Conservation (phyloP, 2,888 invertebrate genomes). For the Watsonalla cultraria region DNA sequence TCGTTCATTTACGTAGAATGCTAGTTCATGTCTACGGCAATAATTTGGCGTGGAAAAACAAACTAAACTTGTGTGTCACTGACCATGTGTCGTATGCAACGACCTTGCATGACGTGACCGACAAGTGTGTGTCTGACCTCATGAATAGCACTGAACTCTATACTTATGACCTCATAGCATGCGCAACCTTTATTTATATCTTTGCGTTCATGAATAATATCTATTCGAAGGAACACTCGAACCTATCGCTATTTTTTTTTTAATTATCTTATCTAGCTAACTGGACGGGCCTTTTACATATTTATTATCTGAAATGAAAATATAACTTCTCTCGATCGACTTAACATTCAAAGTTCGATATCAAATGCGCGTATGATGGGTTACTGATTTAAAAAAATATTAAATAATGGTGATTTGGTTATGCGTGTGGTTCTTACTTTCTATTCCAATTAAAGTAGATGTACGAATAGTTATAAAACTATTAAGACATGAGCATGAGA, state of each 20-base stretch:
- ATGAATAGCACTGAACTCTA: conserved; percentile 15
- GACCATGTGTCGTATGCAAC: conserved; percentile 4
- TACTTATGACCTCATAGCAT: conserved; percentile 21
- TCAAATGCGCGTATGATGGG: too few relatives aligned
- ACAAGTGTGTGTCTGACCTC: conserved; percentile 17
- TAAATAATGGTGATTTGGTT: too few relatives aligned
- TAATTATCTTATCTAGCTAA: too few relatives aligned
- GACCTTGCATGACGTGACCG: conserved; percentile 12
- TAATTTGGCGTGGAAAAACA: neutral
- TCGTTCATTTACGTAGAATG: neutral
- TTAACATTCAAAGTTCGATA: too few relatives aligned
- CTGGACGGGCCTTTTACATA: too few relatives aligned
- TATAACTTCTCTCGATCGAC: too few relatives aligned
- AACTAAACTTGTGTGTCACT: neutral
- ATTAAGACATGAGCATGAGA: too few relatives aligned
- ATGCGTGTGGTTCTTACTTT: too few relatives aligned
- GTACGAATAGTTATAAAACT: too few relatives aligned
- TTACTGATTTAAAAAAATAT: too few relatives aligned
- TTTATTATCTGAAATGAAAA: too few relatives aligned
- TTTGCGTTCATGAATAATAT: conserved; percentile 20
- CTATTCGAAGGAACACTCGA: conserved; percentile 11
- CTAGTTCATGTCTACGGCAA: neutral
- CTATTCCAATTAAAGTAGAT: too few relatives aligned
- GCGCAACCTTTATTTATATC: conserved; percentile 22
- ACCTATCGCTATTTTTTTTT: neutral